Evolutionary conservation across 2,797 vertebrate genomes (phyloP), one percentile per base, ranked within the genome.

Genomic region (Myoxocephalus aenaeus): DNA sequence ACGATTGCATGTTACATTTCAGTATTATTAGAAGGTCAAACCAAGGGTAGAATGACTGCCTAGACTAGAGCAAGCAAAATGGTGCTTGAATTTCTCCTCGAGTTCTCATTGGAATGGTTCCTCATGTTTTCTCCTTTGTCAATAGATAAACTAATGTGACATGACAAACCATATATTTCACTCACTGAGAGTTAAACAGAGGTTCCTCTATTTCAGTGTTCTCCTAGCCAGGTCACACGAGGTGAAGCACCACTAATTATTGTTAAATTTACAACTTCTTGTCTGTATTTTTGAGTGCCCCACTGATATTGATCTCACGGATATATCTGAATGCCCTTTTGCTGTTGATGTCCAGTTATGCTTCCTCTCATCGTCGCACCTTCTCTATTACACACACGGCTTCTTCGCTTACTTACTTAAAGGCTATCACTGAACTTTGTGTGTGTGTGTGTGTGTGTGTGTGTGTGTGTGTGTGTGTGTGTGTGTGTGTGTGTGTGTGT

Each of bases 11-110:
- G 9, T 40, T 68, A 10, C 48, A 17, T 64, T 74, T 36, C 22
- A n/a, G n/a, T 72, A 38, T 75, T 77, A 25, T 58, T 1, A 36
- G 18, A 66, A 81, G 74, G 77, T 80, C 64, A 71, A 27, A n/a
- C 2, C 75, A 20, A 66, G 61, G 58, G 22, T 50, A 77, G 40
- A 72, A 44, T 46, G n/a, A 36, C 56, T 56, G 27, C 20, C 54
- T 1, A 56, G 18, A 36, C 32, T 4, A 32, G 32, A 32, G 11
- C 10, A 44, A 25, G 12, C 3, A 61, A 63, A 79, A 50, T 8
- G 7, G 2, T 61, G n/a, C 29, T 48, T 29, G 7, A 13, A 58
- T 69, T 72, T 66, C 25, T 48, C n/a, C 65, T 63, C 56, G 18
- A 12, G 50, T 36, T 48, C 15, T n/a, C 11, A 0, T 22, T 73